These are phyloP conservation scores for Morpho achilles DNA, from an alignment of 2,888 invertebrate species.

Conservation along the genomic window DNA sequence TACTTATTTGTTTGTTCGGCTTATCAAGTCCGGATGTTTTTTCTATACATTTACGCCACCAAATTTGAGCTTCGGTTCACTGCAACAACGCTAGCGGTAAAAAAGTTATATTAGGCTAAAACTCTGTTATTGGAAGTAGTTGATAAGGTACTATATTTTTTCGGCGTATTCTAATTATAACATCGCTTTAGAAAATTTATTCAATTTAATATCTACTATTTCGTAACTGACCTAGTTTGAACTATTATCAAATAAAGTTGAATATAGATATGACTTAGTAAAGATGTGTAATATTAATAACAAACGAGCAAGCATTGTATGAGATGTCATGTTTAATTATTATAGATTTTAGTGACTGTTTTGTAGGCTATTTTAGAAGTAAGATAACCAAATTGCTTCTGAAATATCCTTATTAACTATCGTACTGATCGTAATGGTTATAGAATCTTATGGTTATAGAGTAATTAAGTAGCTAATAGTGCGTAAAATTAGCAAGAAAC, in stretches of 20 bases:
- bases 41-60: conserved; percentile 75
- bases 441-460: no score
- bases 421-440: no score
- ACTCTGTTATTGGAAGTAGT: conserved; percentile 47
- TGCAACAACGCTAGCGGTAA: conserved; percentile 63
- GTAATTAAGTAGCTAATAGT: no score
- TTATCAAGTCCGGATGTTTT: conserved; percentile 79
- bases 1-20: conserved; percentile 74
- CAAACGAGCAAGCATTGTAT: no score
- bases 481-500: no score
- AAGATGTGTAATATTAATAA: no score
- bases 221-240: not conserved
- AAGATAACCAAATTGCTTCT: no score
- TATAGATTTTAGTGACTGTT: no score
- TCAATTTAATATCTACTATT: not conserved
- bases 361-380: no score
- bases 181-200: not conserved
- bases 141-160: conserved; percentile 19
- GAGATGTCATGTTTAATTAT: no score
- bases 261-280: not conserved
- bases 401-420: no score
- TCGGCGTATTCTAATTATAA: conserved; percentile 1
- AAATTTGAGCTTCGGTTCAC: conserved; percentile 62
- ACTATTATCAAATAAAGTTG: not conserved
- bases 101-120: conserved; percentile 63